Conservation (phyloP, 1,140 invertebrate genomes). For the Stenopsyche tienmushanensis region DNA sequence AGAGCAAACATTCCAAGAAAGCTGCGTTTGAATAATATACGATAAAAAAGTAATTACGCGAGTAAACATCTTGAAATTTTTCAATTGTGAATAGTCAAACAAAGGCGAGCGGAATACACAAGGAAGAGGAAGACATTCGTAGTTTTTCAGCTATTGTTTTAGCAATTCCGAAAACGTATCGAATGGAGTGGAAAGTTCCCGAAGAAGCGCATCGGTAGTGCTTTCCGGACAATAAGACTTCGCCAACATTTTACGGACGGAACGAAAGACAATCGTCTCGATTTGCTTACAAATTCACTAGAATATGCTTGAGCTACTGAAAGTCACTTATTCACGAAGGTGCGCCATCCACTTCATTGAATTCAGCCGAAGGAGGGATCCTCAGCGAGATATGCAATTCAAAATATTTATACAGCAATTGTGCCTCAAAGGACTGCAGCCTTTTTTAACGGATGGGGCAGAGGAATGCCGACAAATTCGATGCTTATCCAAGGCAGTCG, state of each 20-base stretch:
- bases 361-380: not conserved
- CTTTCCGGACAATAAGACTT: not conserved
- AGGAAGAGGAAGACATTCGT: not conserved
- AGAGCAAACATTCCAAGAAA: too few species aligned
- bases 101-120: not conserved
- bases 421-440: too few species aligned
- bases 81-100: not conserved
- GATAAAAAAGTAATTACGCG: not conserved
- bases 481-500: not conserved
- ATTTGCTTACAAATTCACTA: not conserved
- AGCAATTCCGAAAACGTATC: not conserved
- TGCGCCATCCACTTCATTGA: not conserved
- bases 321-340: not conserved
- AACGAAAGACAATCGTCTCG: not conserved
- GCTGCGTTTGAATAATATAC: too few species aligned
- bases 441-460: not conserved
- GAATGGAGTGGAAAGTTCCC: not conserved
- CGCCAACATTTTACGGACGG: not conserved
- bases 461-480: not conserved
- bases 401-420: too few species aligned
- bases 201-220: not conserved
- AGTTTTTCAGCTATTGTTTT: not conserved
- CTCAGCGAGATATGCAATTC: too few species aligned
- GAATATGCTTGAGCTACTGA: not conserved
- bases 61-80: not conserved